phyloP scores from a whole-genome alignment of 2,113 vertebrate genomes.

The Ptyas mucosa region DNA sequence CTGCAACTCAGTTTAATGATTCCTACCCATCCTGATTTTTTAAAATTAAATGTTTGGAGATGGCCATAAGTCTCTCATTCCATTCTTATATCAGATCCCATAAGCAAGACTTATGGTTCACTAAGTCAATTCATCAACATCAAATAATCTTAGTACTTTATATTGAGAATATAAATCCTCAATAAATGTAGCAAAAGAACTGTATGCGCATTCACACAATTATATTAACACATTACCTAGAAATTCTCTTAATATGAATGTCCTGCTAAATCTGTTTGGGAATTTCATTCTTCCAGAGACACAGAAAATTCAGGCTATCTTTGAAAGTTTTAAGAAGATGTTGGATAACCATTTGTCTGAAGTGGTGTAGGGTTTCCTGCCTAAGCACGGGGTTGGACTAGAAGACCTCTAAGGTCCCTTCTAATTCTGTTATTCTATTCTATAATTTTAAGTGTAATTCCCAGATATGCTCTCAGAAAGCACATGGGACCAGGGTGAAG shows the following conservation, averaged over 20 bases:
- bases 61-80: neutral
- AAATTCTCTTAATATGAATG: neutral
- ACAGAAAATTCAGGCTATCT: neutral
- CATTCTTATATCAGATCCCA: neutral
- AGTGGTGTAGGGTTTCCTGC: too few relatives aligned
- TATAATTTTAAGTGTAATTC: neutral
- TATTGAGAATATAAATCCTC: neutral
- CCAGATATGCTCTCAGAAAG: neutral
- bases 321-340: neutral
- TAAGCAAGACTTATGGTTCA: neutral
- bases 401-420: too few relatives aligned
- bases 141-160: neutral
- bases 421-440: too few relatives aligned
- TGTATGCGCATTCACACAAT: neutral
- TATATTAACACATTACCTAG: neutral
- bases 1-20: neutral
- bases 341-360: too few relatives aligned
- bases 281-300: neutral
- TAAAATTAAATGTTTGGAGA: neutral
- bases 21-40: neutral
- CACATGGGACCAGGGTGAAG: neutral
- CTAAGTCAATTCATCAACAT: neutral
- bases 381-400: too few relatives aligned
- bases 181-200: neutral
- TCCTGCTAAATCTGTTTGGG: neutral